Evolutionary conservation across 2,888 invertebrate species (phyloP), one percentile per base, ranked within the genome.

Genomic region (Epinotia demarniana): DNA sequence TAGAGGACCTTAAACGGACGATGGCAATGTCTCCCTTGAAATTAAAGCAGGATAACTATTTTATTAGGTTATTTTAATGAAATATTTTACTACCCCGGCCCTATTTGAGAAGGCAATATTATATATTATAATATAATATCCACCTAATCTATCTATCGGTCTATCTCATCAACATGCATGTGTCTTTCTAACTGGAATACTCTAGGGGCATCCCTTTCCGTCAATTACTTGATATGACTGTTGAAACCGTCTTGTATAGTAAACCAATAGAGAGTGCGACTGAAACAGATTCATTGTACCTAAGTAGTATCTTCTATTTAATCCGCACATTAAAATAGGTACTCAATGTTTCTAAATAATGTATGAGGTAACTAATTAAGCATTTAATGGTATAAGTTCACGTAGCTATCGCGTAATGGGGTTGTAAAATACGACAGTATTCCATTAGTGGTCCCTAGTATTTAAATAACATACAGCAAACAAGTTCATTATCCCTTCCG

Each of bases 381-480:
- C 12, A 64, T 49, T 49, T 33, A 49, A 49, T 49, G 16, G 63
- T 33, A 49, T 70, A 53, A 63, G 62, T 43, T 39, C 55, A 62
- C 62, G 68, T 68, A 6, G 23, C 19, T 39, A 46, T 18, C 43
- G 27, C 66, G 70, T 64, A 69, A 74, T 49, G 64, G 60, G 62
- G 64, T 77, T 77, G 81, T 85, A 89, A 86, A 39, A 87, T 85
- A 86, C 83, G 83, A 82, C 82, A 80, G 84, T 81, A 88, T 89
- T 87, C 87, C 89, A 91, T 90, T 89, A 90, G 82, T 80, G 78
- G 87, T 84, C 85, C 90, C 89, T 76, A 87, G 87, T 87, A 85
- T 89, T 90, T 90, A 90, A 91, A 92, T 90, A 91, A 86, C 90
- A 89, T 89, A 86, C 82, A 83, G 86, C 87, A 88, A 88, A 90